Base-by-base conservation (phyloP, 2,797 vertebrate genomes). In the Neostethus bicornis region DNA sequence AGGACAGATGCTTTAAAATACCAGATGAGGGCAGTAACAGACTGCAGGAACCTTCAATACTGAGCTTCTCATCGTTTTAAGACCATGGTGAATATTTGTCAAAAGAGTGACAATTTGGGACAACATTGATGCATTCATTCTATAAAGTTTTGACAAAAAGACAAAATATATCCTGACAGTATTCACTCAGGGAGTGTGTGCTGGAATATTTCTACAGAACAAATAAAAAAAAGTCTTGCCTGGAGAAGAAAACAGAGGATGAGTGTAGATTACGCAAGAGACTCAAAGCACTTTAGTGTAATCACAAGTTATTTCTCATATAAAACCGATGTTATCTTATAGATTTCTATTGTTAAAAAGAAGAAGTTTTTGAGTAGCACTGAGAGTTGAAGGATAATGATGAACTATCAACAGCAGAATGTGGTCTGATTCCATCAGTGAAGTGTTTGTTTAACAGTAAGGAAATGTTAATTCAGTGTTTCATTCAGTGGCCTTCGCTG, bases 1-100 rank as follows among this genome's bases (percentile, higher is more conserved):
- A 23, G 6, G 28, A 28, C 11, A 16, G 4, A 25, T 54, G 43
- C 2, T 39, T 19, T 38, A 9, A 32, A 7, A 4, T 3, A 43
- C 77, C 86, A 81, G 73, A 51, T 24, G 82, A 28, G 79, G 85
- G 85, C 62, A 50, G 42, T 69, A 81, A 66, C 79, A 57, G 53
- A 77, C 66, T 54, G 46, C 16, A 51, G 19, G n/a, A 55, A 51
- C 2, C 9, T 3, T 14, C 3, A 24, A 10, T 19, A 13, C 1
- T 32, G 1, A 37, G n/a, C 12, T 2, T 23, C 24, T 32, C 3
- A 43, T 6, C 5, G 13, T 48, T 56, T 21, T 0, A 31, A 23
- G 5, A 13, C 21, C 1, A 7, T 1, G 2, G 17, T 43, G 13
- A 35, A 41, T 32, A 12, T 10, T 37, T 61, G 5, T 31, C 23